Base-by-base conservation (phyloP, 2,113 vertebrate species). In the Chloebia gouldiae region DNA sequence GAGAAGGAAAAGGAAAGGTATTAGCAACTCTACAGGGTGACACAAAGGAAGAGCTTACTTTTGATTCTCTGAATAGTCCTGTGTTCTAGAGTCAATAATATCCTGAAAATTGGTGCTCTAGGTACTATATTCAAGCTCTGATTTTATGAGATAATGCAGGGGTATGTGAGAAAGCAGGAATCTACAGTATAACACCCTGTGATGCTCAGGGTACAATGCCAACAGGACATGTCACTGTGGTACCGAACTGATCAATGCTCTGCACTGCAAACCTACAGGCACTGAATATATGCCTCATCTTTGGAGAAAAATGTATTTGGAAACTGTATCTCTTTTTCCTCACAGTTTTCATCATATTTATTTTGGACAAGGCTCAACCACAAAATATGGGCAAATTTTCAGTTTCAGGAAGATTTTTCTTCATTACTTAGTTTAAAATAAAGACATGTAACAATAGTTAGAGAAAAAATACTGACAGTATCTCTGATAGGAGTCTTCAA, bases 321-420 rank as follows among this genome's bases (percentile, higher is more conserved):
- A 45, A 81, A 73, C 72, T 2, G 15, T 3, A 19, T 2, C 0
- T 0, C 12, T 42, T 85, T 82, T 54, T 51, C 5, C 10, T 54
- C 40, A 59, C 5, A 77, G 16, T 57, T 80, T 87, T 53, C 9
- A 30, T 90, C 12, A 24, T 45, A 31, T 39, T 66, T 63, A 37
- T 53, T 47, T 66, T 68, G 25, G 18, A 30, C 2, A 13, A 44
- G 50, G 18, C 28, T 87, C 24, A 42, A 37, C 3, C 18, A 88
- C 15, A 50, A 79, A 39, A 63, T 4, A 7, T 30, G 8, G 24
- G 35, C 10, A 50, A 64, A 63, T 53, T 44, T 49, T 42, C 28
- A 37, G 23, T 72, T 80, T 79, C 47, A 76, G 30, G 19, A 75
- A 42, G n/a, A 82, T 13, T n/a, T 8, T 33, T 73, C 7, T 27